Evolutionary conservation across 1,140 invertebrate species (phyloP), one percentile per base, ranked within the genome.

Genomic region (Homarus americanus): DNA sequence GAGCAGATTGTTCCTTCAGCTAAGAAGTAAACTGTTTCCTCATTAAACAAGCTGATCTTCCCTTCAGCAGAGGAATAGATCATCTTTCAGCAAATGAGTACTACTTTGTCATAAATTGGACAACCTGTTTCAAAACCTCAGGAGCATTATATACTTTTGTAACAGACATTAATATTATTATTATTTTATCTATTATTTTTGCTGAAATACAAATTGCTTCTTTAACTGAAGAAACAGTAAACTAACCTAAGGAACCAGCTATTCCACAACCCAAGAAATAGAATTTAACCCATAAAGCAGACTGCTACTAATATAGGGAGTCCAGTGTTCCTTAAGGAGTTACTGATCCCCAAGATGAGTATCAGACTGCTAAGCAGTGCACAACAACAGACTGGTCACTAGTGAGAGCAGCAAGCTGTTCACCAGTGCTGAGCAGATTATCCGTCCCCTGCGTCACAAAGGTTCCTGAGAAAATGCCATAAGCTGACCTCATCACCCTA

Each of bases 381-480:
- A 78, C 34, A 80, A 53, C 41, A 80, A 49, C 78, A 80, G 41
- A 80, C 78, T 80, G 78, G n/a, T 41, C 40, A 49, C 41, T 32
- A 49, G 41, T 1, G 41, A 28, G 41, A 28, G 32, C n/a, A 28
- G 28, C 28, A 28, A 32, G 63, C 63, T 53, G 73, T 80, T 32
- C 40, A 41, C 78, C 78, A 41, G 78, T 49, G 41, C 78, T 80
- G 78, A 80, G 78, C 78, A 80, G 78, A 80, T 80, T 41, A 58
- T 79, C 73, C 85, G 73, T 87, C 85, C 86, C 86, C 86, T 82
- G 86, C 76, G 76, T 63, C 85, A 79, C 85, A 69, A 80, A 88
- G 86, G 86, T 88, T 88, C 86, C 86, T 88, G 86, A 88, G 86
- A 88, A 80, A 88, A 88, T 44, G 86, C 72, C 86, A 79, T 58